Conservation (phyloP, 2,113 vertebrate genomes). For the Diphyllodes magnificus region DNA sequence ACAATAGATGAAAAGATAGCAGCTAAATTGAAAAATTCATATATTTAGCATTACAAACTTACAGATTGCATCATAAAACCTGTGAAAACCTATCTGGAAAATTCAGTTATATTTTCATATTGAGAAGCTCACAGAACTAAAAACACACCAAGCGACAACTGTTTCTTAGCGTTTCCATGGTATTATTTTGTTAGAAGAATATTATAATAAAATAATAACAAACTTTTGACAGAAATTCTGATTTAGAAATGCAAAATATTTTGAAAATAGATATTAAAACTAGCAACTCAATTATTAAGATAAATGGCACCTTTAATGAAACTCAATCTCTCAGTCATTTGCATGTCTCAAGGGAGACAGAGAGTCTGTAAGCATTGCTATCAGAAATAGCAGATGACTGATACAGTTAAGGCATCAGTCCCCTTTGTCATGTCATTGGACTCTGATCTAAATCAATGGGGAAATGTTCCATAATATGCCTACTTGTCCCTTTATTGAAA, state of each 20-base stretch:
- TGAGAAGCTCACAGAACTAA: not conserved
- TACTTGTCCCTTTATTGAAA: not conserved
- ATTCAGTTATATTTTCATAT: not conserved
- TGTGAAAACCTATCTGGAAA: not conserved
- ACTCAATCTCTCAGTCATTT: not conserved
- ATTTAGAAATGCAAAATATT: not conserved
- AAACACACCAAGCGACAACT: not conserved
- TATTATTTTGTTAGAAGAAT: not conserved
- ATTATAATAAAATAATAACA: not conserved
- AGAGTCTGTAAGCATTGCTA: not conserved
- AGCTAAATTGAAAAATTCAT: not conserved
- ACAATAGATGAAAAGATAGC: not conserved
- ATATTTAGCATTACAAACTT: not conserved
- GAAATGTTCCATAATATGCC: not conserved
- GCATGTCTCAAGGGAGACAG: not conserved
- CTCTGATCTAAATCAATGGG: not conserved
- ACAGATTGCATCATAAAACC: not conserved
- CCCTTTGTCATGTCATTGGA: not conserved
- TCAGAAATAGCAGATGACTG: slow-evolving; percentile 30
- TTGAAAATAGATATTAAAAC: not conserved
- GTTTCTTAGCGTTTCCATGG: not conserved
- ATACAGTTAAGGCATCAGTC: not conserved
- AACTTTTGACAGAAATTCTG: not conserved
- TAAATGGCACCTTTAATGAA: not conserved
- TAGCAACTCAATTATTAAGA: not conserved